phyloP scores from a whole-genome alignment of 1,140 invertebrate species.

The Procambarus clarkii region DNA sequence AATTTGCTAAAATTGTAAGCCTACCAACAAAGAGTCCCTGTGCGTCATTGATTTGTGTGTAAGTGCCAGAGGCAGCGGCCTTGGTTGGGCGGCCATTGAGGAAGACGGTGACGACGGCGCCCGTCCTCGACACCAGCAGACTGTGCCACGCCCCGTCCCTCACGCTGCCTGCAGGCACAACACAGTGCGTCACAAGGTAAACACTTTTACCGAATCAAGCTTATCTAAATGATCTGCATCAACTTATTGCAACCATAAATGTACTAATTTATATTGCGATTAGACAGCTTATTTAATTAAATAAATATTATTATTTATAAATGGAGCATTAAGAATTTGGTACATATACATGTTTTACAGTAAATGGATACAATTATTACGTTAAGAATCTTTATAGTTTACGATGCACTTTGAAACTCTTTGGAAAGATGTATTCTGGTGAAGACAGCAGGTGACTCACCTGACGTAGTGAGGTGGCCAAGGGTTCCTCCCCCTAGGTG shows the following conservation, averaged over 20 bases:
- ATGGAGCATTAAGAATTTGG: no score
- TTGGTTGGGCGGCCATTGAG: conserved; percentile 39
- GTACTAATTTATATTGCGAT: no score
- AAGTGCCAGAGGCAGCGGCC: conserved; percentile 20
- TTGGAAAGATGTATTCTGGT: no score
- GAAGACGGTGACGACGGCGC: conserved; percentile 43
- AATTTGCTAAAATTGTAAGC: background rate
- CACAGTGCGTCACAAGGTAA: background rate
- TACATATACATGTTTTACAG: no score
- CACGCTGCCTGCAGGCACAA: background rate
- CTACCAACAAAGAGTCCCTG: conserved; percentile 47
- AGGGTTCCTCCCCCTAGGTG: conserved; percentile 33
- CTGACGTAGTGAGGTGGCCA: conserved; percentile 10
- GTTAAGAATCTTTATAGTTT: no score
- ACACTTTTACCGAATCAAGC: no score
- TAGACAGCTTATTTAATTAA: no score
- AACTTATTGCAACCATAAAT: no score
- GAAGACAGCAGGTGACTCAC: background rate
- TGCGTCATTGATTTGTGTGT: conserved; percentile 47
- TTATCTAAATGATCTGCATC: no score
- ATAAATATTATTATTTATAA: no score
- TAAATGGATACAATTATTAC: no score
- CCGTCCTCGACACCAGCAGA: conserved; percentile 56
- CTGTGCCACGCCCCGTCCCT: conserved; percentile 61
- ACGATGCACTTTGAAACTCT: no score